These are phyloP conservation scores for Riptortus pedestris DNA, from an alignment of 1,140 invertebrate genomes.

Conservation along the genomic window DNA sequence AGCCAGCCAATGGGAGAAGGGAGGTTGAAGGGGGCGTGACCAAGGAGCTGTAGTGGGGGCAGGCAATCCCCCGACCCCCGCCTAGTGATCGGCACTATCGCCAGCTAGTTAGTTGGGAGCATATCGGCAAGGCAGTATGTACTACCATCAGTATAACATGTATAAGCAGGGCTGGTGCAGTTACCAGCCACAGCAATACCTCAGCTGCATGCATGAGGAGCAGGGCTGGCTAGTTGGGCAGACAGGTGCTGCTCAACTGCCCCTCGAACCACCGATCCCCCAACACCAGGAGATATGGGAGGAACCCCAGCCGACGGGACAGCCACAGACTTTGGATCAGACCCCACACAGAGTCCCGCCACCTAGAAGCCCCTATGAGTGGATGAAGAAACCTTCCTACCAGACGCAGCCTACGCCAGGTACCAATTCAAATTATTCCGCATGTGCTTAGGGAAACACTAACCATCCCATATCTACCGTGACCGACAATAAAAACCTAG, in stretches of 20 bases:
- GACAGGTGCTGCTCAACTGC: conserved; percentile 9
- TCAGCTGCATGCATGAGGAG: conserved; percentile 31
- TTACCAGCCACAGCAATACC: conserved; percentile 29
- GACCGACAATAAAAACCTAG: no score
- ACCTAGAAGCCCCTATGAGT: conserved; percentile 67
- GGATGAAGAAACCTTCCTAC: conserved; percentile 81
- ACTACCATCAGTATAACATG: conserved; percentile 25
- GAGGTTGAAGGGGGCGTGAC: neutral
- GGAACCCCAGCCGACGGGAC: neutral
- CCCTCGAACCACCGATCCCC: conserved; percentile 2
- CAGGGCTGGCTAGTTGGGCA: conserved; percentile 12
- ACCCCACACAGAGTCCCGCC: conserved; percentile 45
- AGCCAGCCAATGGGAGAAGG: no score
- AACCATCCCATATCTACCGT: no score
- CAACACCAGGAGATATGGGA: conserved; percentile 1
- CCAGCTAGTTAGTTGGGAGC: neutral
- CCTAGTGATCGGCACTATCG: neutral
- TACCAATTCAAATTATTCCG: conserved; percentile 38
- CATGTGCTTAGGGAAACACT: neutral
- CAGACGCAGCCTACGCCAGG: conserved; percentile 70
- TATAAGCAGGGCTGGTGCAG: conserved; percentile 20
- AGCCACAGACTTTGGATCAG: conserved; percentile 12
- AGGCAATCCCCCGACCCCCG: neutral
- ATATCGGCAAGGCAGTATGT: conserved; percentile 10
- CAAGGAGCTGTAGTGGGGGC: neutral